Percentiles rank a stretch among this genome's conserved stretches.
Evolutionary conservation across 2,797 vertebrate genomes (phyloP).

Genomic region (Chiroxiphia lanceolata): DNA sequence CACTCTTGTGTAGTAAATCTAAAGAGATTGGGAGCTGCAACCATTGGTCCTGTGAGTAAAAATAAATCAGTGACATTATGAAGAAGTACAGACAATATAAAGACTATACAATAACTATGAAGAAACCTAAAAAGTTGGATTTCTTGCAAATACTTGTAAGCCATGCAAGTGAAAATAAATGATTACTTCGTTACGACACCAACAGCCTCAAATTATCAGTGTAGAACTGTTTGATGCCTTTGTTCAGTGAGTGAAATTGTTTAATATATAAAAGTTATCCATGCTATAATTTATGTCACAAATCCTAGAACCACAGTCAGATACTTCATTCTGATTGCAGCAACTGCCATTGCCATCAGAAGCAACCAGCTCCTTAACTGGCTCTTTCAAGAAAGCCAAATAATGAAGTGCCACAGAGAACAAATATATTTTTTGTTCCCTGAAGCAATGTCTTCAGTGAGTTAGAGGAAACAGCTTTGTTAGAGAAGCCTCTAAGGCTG

Average conservation of each 20-base stretch:
- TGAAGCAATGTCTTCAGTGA: background rate
- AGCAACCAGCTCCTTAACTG: background rate
- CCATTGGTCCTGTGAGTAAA: background rate
- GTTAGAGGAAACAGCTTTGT: background rate
- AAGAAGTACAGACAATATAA: background rate
- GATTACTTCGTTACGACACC: background rate
- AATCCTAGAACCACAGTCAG: background rate
- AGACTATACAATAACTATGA: background rate
- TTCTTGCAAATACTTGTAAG: background rate
- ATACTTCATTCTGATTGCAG: background rate
- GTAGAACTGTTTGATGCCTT: background rate
- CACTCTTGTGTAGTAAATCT: background rate
- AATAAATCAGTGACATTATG: background rate
- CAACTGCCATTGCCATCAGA: background rate
- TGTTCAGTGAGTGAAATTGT: background rate
- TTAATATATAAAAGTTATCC: background rate
- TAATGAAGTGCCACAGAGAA: background rate
- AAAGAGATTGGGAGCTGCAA: background rate
- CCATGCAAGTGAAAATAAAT: background rate
- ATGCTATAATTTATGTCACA: background rate
- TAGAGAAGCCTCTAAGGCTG: background rate
- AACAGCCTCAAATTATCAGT: background rate
- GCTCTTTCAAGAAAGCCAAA: conserved; percentile 1
- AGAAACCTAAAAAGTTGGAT: background rate
- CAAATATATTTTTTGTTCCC: background rate